phyloP scores from a whole-genome alignment of 2,888 invertebrate genomes.

The Melanophora roralis region DNA sequence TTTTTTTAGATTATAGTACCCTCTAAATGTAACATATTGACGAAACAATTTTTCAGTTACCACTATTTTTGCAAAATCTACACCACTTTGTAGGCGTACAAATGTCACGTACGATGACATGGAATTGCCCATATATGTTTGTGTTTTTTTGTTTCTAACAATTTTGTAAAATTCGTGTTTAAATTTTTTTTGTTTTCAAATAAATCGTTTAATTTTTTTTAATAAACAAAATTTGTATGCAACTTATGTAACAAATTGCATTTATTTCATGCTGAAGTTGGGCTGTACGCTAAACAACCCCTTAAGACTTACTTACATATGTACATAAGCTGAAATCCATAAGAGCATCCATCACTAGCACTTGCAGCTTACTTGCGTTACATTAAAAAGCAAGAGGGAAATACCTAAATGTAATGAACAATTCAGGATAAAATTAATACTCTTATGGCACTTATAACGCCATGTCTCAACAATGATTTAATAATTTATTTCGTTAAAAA shows the following conservation, averaged over 20 bases:
- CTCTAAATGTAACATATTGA: too few relatives aligned
- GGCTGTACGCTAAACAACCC: neutral
- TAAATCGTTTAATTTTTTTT: constrained; percentile 9
- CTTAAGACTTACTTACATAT: neutral
- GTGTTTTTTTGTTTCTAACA: neutral
- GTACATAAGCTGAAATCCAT: too few relatives aligned
- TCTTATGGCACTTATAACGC: constrained; percentile 33
- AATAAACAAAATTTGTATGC: neutral
- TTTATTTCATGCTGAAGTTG: neutral
- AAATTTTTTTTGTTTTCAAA: constrained; percentile 4
- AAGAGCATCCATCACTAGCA: constrained; percentile 4
- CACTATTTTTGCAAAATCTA: too few relatives aligned
- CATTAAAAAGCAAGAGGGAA: neutral
- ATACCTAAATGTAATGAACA: neutral
- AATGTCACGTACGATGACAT: too few relatives aligned
- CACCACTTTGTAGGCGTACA: too few relatives aligned
- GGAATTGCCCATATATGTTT: too few relatives aligned
- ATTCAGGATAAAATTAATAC: constrained; percentile 34
- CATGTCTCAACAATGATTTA: constrained; percentile 14
- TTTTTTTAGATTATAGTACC: too few relatives aligned
- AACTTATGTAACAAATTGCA: constrained; percentile 8
- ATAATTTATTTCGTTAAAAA: constrained; percentile 8
- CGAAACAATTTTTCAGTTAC: too few relatives aligned
- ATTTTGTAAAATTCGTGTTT: constrained; percentile 3
- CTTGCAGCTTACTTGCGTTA: neutral